Base-by-base conservation (phyloP, 2,113 vertebrate genomes). In the Platichthys flesus region DNA sequence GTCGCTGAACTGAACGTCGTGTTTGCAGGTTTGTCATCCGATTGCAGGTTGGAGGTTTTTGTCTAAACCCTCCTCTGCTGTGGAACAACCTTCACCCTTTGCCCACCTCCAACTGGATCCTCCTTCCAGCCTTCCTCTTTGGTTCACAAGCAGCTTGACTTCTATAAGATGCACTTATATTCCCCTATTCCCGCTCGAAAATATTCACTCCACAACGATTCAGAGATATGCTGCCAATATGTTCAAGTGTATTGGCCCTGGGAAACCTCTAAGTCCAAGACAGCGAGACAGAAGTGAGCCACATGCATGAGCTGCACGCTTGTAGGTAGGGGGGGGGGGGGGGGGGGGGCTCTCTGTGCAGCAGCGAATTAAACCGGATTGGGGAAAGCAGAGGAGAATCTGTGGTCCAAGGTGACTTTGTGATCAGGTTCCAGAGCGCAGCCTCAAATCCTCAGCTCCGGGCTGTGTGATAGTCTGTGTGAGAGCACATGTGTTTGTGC, bases 381-480 rank as follows among this genome's bases (percentile, higher is more conserved):
- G 91, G 63, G 85, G 71, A 88, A 84, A 87, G 89, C 66, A 85
- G 88, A 88, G 81, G 87, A 91, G 87, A 91, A 87, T 88, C 87
- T 88, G 85, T 86, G 88, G 88, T 93, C 92, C 93, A 94, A 95
- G 94, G 93, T 95, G 94, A 94, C 94, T 94, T 94, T 95, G 93
- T 94, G 92, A 94, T 92, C 90, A 88, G 85, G 90, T 93, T 94
- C 92, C 93, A 94, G 91, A 91, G 90, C 82, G 59, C 86, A 92
- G 92, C 87, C 84, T 90, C 85, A 94, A 95, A 94, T 94, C 93
- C 91, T 90, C 84, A 83, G 90, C 92, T 92, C 78, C 85, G 72
- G 90, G 92, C 87, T 87, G 79, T 89, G 85, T 88, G 78, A 58
- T 71, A 56, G 62, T 70, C 65, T 62, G 71, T 67, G 70, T 52